phyloP scores from a whole-genome alignment of 2,888 invertebrate species.

The Aphrophora alni region DNA sequence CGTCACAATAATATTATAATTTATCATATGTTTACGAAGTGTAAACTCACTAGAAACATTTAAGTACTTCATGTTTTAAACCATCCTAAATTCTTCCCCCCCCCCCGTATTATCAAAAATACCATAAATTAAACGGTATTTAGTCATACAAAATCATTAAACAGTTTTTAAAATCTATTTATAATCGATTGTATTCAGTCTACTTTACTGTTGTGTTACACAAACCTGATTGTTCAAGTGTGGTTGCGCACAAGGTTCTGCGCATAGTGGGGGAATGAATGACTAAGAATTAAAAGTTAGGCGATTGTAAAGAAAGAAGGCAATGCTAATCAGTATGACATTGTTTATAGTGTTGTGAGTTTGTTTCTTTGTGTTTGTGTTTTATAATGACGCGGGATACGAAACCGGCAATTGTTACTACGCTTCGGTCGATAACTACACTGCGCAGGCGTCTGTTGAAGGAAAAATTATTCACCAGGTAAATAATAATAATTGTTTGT shows the following conservation, averaged over 20 bases:
- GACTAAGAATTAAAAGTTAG: not conserved
- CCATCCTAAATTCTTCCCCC: no score
- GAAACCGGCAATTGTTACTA: constrained; percentile 45
- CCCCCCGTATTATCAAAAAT: no score
- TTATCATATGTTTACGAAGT: no score
- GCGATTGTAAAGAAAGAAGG: not conserved
- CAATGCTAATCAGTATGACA: not conserved
- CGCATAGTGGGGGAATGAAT: not conserved
- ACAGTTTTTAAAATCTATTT: not conserved
- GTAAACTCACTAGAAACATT: no score
- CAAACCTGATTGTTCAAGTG: not conserved
- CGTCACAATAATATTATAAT: no score
- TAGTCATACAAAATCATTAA: not conserved
- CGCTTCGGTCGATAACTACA: constrained; percentile 62
- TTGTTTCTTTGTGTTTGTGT: not conserved
- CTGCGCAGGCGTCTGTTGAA: constrained; percentile 55
- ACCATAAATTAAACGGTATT: not conserved
- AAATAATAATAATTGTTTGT: not conserved
- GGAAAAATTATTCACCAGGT: constrained; percentile 42
- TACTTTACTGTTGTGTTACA: not conserved
- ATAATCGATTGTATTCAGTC: not conserved
- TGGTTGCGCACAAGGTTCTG: not conserved
- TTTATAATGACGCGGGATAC: constrained; percentile 29
- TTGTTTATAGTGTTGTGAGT: not conserved
- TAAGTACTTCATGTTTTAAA: no score